Base-by-base conservation (phyloP, 1,140 invertebrate species). In the Zaprionus gabonicus region DNA sequence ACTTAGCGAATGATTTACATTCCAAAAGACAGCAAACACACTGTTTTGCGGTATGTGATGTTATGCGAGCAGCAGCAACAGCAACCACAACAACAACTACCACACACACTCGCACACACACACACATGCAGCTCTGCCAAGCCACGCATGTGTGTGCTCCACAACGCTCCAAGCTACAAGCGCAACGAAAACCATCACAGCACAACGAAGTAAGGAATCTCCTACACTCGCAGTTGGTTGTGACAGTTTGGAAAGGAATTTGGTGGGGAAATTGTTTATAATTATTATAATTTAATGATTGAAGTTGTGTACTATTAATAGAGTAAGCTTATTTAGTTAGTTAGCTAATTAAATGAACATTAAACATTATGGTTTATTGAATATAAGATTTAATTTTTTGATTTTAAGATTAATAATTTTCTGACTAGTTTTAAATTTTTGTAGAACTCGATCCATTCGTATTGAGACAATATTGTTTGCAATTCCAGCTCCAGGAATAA, bases 1-100 rank as follows among this genome's bases (percentile, higher is more conserved):
- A 92, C 87, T 92, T 92, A 92, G 88, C 91, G 81, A 91, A 92
- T 92, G 91, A 92, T 92, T 92, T 92, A 92, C 91, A 92, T 92
- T 92, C 91, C 91, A 81, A 90, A 90, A 92, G 87, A 92, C 91
- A 92, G 91, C 91, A 92, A 92, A 92, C 85, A 92, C 91, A 91
- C 91, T 91, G 91, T 83, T 91, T 86, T 86, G 80, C 72, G 75
- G 91, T 91, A 92, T 92, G 91, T 92, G 84, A 92, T 92, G 87
- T 90, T 92, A 92, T 92, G 91, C 85, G 87, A 91, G 79, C 73
- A 91, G 71, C 84, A 73, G 41, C 69, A 25, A 28, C 80, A 75
- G 46, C 64, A 64, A 55, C 81, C 44, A 31, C 78, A 73, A 71
- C 69, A 68, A 41, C 68, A 72, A 15, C 36, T 23, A 56, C 56